Evolutionary conservation across 2,113 vertebrate genomes (phyloP), one percentile per base, ranked within the genome.

Genomic region (Coryphaenoides rupestris): DNA sequence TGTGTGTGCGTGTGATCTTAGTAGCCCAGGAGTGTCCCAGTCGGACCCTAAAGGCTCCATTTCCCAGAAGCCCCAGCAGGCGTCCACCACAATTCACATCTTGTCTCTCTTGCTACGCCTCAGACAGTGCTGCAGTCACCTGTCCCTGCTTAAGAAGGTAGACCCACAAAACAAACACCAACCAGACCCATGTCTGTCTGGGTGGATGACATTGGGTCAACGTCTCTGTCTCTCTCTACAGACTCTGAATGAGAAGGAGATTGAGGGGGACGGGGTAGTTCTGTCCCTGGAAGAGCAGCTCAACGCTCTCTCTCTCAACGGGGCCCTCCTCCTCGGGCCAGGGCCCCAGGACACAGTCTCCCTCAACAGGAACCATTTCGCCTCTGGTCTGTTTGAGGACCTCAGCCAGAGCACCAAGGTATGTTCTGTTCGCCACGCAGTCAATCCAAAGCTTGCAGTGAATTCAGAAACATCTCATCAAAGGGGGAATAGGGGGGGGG

Each of bases 101-200:
- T 81, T 98, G 78, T 96, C 97, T 0, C 88, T 96, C 78, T 56
- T 99, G 74, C 88, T 99, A 75, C 90, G 96, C 9, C 94, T 99
- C 40, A 90, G 97, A 47, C 97, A 99, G 79, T 96, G 95, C 78
- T 99, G 96, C 89, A 94, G 95, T 47, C 96, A 99, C 59, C 90
- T 94, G 33, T 98, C 97, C 1, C 88, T 99, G 53, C 89, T 99
- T 1, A 94, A 92, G 77, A 90, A 92, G 93, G 96, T 96, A 77
- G 5, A 7, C 24, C 52, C 15, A 9, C 22, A 50, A 46, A 22
- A 57, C 47, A 58, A 19, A 21, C n/a, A n/a, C n/a, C n/a, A n/a
- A n/a, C n/a, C n/a, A n/a, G n/a, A n/a, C n/a, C 47, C 47, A 17
- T 50, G 47, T 50, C 47, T 17, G 47, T 50, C 17, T 2, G 15